phyloP scores from a whole-genome alignment of 2,797 vertebrate species.

The Characodon lateralis region DNA sequence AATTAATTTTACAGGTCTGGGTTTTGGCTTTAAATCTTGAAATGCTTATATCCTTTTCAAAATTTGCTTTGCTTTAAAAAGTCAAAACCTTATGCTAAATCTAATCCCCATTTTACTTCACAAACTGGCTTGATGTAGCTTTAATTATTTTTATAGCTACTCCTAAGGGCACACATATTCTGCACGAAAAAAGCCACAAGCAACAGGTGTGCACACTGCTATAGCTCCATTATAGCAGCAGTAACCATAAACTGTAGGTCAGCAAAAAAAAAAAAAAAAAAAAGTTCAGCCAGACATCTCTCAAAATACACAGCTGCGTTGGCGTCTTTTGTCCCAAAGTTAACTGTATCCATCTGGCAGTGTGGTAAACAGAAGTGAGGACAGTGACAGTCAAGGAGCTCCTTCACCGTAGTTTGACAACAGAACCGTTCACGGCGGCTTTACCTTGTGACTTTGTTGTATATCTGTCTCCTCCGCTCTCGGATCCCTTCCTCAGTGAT shows the following conservation, averaged over 20 bases:
- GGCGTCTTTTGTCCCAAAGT: conserved; percentile 17
- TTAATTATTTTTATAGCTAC: background rate
- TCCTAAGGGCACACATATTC: conserved; percentile 20
- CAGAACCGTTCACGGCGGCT: conserved; percentile 19
- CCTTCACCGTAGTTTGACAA: background rate
- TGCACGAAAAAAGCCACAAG: conserved; percentile 62
- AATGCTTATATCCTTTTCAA: background rate
- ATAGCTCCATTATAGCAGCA: conserved; percentile 23
- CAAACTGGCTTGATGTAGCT: background rate
- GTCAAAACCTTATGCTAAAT: background rate
- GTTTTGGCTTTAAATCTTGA: background rate
- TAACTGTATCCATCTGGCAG: background rate
- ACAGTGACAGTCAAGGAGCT: background rate
- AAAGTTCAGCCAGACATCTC: conserved; percentile 27
- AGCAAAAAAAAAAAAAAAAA: conserved; percentile 29
- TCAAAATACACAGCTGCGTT: conserved; percentile 30
- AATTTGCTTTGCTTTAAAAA: background rate
- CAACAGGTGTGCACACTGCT: conserved; percentile 73
- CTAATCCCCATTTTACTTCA: background rate
- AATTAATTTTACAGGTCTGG: background rate
- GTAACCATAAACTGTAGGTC: conserved; percentile 44
- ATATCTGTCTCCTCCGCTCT: conserved; percentile 54
- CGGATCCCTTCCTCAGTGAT: conserved; percentile 60
- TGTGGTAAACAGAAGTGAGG: background rate
- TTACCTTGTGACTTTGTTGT: conserved; percentile 75